Conservation (phyloP, 2,888 invertebrate genomes). For the Trichopria drosophilae region DNA sequence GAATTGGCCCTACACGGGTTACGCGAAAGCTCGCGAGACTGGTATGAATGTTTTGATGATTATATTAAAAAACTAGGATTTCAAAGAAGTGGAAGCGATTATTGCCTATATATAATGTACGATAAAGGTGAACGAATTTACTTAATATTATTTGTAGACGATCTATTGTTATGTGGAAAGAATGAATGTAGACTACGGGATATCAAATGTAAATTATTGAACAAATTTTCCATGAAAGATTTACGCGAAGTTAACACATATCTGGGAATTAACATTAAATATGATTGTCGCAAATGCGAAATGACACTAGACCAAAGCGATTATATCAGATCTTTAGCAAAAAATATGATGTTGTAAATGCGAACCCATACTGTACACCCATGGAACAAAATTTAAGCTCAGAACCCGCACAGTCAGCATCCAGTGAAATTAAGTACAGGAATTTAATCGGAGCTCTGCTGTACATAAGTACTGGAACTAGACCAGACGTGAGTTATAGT, state of each 20-base stretch:
- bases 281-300: too few relatives aligned
- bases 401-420: neutral
- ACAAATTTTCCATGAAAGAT: slow-evolving; percentile 8
- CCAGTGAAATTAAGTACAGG: slow-evolving; percentile 2
- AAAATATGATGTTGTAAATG: slow-evolving; percentile 7
- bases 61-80: slow-evolving; percentile 1
- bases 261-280: too few relatives aligned
- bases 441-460: slow-evolving; percentile 7
- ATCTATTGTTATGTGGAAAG: slow-evolving; percentile 4
- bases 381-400: slow-evolving; percentile 9
- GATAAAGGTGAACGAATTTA: too few relatives aligned
- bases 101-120: slow-evolving; percentile 8
- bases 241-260: slow-evolving; percentile 4
- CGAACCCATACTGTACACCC: slow-evolving; percentile 2
- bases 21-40: slow-evolving; percentile 8
- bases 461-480: slow-evolving; percentile 8
- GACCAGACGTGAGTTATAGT: slow-evolving; percentile 4
- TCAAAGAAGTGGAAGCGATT: slow-evolving; percentile 5
- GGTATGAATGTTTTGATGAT: slow-evolving; percentile 19
- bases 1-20: slow-evolving; percentile 7
- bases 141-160: slow-evolving; percentile 9
- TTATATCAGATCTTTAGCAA: slow-evolving; percentile 3
- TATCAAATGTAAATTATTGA: neutral
- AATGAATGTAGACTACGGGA: slow-evolving; percentile 3
- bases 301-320: slow-evolving; percentile 2